A percentile compares a stretch with the other conserved stretches of the same genome.
These are phyloP conservation scores for Frankliniella fusca DNA, from an alignment of 2,888 invertebrate genomes.

Conservation along the genomic window DNA sequence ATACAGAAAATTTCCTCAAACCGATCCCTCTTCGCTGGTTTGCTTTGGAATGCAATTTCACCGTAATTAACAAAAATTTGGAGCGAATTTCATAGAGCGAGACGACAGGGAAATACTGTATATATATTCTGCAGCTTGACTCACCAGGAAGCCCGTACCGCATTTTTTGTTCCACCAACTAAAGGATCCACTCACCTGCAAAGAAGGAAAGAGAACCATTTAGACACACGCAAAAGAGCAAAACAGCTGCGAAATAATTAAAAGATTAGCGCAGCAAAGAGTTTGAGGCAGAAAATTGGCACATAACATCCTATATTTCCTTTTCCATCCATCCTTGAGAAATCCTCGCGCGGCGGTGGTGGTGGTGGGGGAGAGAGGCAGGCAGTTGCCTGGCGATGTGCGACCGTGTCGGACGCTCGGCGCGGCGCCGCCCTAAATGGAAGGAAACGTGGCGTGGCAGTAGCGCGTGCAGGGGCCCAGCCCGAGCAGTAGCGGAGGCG, in stretches of 20 bases:
- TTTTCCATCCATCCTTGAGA: background rate
- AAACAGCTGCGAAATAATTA: background rate
- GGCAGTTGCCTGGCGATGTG: too few relatives aligned
- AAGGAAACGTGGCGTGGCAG: too few relatives aligned
- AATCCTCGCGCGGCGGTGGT: background rate
- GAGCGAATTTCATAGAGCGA: background rate
- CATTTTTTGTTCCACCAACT: background rate
- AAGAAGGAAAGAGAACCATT: background rate
- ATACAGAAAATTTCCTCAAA: too few relatives aligned
- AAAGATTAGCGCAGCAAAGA: background rate
- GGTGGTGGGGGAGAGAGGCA: too few relatives aligned
- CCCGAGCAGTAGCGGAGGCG: too few relatives aligned
- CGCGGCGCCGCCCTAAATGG: too few relatives aligned
- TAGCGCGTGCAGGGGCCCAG: too few relatives aligned
- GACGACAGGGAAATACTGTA: background rate
- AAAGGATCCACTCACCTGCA: conserved; percentile 12
- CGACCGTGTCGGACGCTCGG: too few relatives aligned
- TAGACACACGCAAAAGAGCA: background rate
- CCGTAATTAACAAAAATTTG: background rate
- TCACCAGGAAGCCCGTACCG: background rate
- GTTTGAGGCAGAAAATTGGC: too few relatives aligned
- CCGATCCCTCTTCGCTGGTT: too few relatives aligned
- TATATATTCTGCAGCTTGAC: background rate
- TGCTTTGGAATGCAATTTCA: background rate
- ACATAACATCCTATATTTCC: too few relatives aligned